Conservation (phyloP, 1,140 invertebrate genomes). For the Anastatus disparis region DNA sequence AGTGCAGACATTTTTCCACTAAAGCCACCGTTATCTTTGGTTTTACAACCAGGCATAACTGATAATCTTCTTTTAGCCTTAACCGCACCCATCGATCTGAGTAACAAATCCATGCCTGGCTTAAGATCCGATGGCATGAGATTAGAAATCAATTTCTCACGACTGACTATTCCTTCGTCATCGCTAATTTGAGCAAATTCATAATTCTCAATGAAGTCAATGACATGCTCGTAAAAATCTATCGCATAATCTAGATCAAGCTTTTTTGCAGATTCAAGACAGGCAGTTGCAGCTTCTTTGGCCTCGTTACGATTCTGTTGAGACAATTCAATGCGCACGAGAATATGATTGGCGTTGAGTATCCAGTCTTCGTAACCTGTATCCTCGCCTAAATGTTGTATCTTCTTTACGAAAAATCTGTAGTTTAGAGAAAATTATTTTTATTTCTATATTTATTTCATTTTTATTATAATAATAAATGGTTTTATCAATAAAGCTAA, state of each 20-base stretch:
- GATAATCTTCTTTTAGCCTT: constrained; percentile 51
- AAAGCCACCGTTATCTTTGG: constrained; percentile 12
- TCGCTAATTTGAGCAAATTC: constrained; percentile 45
- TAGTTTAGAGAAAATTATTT: too few relatives aligned
- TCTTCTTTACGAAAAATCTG: constrained; percentile 56
- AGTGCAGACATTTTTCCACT: constrained; percentile 49
- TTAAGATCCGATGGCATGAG: constrained; percentile 53
- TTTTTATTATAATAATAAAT: too few relatives aligned
- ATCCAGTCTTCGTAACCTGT: constrained; percentile 47
- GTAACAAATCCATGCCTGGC: constrained; percentile 46
- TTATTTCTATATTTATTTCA: too few relatives aligned
- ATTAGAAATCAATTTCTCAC: constrained; percentile 49
- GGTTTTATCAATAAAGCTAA: too few relatives aligned
- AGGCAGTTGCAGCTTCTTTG: constrained; percentile 47
- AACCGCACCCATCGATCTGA: constrained; percentile 52
- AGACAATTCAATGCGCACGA: constrained; percentile 53
- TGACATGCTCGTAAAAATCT: constrained; percentile 52
- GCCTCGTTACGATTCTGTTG: constrained; percentile 57
- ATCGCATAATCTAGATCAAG: constrained; percentile 48
- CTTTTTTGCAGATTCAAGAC: constrained; percentile 46
- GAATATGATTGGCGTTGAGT: constrained; percentile 51
- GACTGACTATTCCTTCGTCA: constrained; percentile 43
- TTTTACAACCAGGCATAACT: constrained; percentile 58
- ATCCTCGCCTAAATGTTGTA: constrained; percentile 42
- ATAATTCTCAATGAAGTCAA: constrained; percentile 45